A percentile compares a stretch with the other conserved stretches of the same genome.
Conservation (phyloP, 2,888 invertebrate species). For the Hedya salicella region DNA sequence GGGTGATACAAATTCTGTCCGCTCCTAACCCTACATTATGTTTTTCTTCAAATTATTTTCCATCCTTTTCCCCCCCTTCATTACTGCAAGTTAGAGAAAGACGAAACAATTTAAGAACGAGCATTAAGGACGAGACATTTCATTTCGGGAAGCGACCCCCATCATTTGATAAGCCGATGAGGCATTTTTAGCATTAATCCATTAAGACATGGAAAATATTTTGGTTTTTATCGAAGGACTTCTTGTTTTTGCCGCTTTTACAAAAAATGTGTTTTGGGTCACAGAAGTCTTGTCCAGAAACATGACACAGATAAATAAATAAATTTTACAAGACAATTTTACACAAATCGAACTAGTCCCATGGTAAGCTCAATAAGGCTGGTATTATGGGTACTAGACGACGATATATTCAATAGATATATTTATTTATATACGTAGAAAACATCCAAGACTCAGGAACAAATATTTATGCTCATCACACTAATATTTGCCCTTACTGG, state of each 20-base stretch:
- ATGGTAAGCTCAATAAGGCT: too few relatives aligned
- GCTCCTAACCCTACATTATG: slow-evolving; percentile 77
- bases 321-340: too few relatives aligned
- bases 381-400: too few relatives aligned
- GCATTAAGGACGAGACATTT: slow-evolving; percentile 75
- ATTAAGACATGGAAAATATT: slow-evolving; percentile 69
- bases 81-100: slow-evolving; percentile 53
- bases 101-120: slow-evolving; percentile 58
- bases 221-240: slow-evolving; percentile 56
- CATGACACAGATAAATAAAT: too few relatives aligned
- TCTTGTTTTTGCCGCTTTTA: slow-evolving; percentile 11
- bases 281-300: slow-evolving; percentile 7
- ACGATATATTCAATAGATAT: too few relatives aligned
- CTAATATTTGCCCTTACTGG: too few relatives aligned
- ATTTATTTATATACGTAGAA: too few relatives aligned
- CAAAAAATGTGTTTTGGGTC: slow-evolving; percentile 10
- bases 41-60: slow-evolving; percentile 77
- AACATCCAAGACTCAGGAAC: too few relatives aligned
- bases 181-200: slow-evolving; percentile 78
- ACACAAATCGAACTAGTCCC: too few relatives aligned
- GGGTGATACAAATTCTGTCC: slow-evolving; percentile 73
- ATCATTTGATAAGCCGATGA: slow-evolving; percentile 81
- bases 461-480: too few relatives aligned
- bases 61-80: slow-evolving; percentile 55
- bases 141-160: slow-evolving; percentile 77